phyloP scores from a whole-genome alignment of 2,113 vertebrate genomes.

The Lota lota region DNA sequence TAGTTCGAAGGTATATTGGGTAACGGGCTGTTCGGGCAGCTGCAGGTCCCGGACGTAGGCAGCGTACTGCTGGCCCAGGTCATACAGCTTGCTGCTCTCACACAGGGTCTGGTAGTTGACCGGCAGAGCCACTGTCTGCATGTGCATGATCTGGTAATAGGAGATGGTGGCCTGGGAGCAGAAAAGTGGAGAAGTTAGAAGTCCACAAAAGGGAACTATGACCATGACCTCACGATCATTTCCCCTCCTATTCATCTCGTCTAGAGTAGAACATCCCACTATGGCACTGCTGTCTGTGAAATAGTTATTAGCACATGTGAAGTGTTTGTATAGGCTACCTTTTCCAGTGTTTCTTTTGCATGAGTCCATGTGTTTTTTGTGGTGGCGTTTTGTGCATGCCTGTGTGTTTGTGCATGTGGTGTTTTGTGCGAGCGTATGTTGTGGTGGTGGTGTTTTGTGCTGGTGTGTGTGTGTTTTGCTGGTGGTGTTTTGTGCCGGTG shows the following conservation, averaged over 20 bases:
- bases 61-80: conserved; percentile 90
- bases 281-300: neutral
- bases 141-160: conserved; percentile 96
- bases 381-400: too few relatives aligned
- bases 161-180: conserved; percentile 87
- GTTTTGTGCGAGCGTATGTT: too few relatives aligned
- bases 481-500: too few relatives aligned
- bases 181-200: accelerated
- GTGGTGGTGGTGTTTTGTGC: too few relatives aligned
- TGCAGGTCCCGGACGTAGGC: conserved; percentile 85
- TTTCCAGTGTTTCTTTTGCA: too few relatives aligned
- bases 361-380: too few relatives aligned
- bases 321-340: too few relatives aligned
- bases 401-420: too few relatives aligned
- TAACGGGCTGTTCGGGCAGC: conserved; percentile 77
- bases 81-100: conserved; percentile 96
- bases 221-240: neutral
- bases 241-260: neutral
- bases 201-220: neutral
- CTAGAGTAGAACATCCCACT: neutral
- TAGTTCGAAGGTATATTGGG: conserved; percentile 83
- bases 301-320: neutral
- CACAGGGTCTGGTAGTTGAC: conserved; percentile 95
- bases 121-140: conserved; percentile 87
- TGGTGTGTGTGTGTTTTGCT: too few relatives aligned